A percentile compares a stretch with the other conserved stretches of the same genome.
phyloP scores from a whole-genome alignment of 37 sponge, comb jelly and placozoan genomes.

The Spongilla lacustris region DNA sequence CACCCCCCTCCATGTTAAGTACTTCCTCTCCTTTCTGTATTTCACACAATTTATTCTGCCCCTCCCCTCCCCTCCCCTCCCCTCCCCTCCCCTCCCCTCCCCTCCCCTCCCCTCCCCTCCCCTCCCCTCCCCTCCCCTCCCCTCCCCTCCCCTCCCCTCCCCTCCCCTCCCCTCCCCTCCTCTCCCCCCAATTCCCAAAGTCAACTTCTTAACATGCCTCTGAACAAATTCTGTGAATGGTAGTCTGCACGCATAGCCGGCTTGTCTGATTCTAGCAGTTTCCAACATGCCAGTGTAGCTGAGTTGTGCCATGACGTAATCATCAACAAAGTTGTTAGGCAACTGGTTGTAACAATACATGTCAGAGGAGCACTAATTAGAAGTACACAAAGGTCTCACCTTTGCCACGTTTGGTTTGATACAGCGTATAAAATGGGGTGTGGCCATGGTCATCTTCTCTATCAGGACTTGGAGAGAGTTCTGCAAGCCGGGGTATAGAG shows the following conservation, averaged over 20 bases:
- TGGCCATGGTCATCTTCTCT: constrained; percentile 79
- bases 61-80: no score
- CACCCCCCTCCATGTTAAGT: no score
- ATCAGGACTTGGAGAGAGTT: constrained; percentile 76
- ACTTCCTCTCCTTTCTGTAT: no score
- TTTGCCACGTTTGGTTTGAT: constrained; percentile 79
- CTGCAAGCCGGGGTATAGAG: constrained; percentile 6
- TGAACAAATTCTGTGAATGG: constrained; percentile 72
- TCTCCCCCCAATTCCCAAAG: no score
- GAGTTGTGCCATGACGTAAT: constrained; percentile 56
- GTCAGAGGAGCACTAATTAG: neutral
- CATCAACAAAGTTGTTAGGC: constrained; percentile 39
- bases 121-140: no score
- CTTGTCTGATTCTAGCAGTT: constrained; percentile 77
- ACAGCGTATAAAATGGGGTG: constrained; percentile 86
- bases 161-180: no score
- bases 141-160: no score
- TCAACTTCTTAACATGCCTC: constrained; percentile 10
- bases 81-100: no score
- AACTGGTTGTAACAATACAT: neutral
- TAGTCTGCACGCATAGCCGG: constrained; percentile 77
- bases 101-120: no score
- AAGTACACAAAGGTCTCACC: constrained; percentile 31
- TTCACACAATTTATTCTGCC: no score
- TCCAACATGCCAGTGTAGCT: constrained; percentile 86